Evolutionary conservation across 2,888 invertebrate genomes (phyloP).

Genomic region (Ophraella communa): DNA sequence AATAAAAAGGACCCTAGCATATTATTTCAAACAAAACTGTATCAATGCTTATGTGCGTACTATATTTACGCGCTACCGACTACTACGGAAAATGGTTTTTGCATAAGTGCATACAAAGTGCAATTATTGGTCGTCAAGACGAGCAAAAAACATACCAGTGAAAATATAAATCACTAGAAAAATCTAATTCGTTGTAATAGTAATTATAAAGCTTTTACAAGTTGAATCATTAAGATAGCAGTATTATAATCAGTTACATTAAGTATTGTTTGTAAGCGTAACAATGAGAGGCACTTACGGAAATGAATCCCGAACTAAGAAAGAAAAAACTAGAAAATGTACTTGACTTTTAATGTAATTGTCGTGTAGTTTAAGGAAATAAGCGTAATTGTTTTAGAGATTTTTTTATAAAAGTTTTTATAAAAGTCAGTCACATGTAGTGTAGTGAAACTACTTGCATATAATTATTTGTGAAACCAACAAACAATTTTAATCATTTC

Average conservation of each 20-base stretch:
- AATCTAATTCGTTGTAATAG: conserved; percentile 33
- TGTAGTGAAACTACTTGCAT: too few species aligned
- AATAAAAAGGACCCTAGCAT: too few species aligned
- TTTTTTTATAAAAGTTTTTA: conserved; percentile 25
- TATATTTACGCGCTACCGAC: conserved; percentile 3
- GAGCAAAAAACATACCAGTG: conserved; percentile 18
- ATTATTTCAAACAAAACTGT: too few species aligned
- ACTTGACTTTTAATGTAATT: conserved; percentile 54
- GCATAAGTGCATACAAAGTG: conserved; percentile 25
- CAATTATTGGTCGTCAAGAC: conserved; percentile 21
- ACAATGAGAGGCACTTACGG: conserved; percentile 47
- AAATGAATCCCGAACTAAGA: conserved; percentile 45
- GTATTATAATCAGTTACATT: conserved; percentile 46
- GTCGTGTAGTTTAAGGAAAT: conserved; percentile 49
- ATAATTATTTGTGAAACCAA: too few species aligned
- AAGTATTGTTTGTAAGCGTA: conserved; percentile 45
- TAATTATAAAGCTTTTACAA: conserved; percentile 39
- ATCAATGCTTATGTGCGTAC: too few species aligned
- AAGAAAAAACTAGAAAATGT: conserved; percentile 51
- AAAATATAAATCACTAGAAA: conserved; percentile 38
- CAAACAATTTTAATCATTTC: too few species aligned
- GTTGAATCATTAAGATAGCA: conserved; percentile 43
- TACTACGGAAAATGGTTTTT: neutral
- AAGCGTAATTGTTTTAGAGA: conserved; percentile 30
- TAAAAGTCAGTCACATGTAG: conserved; percentile 19